Evolutionary conservation across 2,888 invertebrate genomes (phyloP).

Genomic region (Coleophora deauratella): DNA sequence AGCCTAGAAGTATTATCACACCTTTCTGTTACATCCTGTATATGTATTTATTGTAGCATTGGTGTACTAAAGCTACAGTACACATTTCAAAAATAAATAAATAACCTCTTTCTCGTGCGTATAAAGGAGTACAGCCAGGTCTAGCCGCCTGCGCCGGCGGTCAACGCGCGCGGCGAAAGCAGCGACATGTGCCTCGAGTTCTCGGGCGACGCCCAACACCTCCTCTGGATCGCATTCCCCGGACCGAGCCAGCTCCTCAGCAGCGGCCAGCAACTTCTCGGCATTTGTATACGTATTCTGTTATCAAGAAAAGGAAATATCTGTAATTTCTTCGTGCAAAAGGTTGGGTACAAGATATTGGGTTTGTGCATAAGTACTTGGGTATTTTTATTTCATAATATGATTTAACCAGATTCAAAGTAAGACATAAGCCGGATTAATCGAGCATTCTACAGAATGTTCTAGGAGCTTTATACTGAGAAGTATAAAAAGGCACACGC

Average conservation of each 20-base stretch:
- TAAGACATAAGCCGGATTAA: too few relatives aligned
- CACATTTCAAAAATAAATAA: too few relatives aligned
- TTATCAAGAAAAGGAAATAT: not conserved
- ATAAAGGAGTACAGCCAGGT: constrained; percentile 95
- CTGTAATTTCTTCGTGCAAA: not conserved
- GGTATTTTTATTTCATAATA: too few relatives aligned
- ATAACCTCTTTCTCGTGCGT: constrained; percentile 97
- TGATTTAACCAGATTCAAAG: too few relatives aligned
- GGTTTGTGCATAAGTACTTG: too few relatives aligned
- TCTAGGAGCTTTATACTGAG: too few relatives aligned
- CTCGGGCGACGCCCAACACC: constrained; percentile 94
- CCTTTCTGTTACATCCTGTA: too few relatives aligned
- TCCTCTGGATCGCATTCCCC: constrained; percentile 98
- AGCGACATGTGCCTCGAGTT: constrained; percentile 94
- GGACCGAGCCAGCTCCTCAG: constrained; percentile 95
- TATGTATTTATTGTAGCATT: too few relatives aligned
- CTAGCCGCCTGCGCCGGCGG: constrained; percentile 89
- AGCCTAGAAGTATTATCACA: too few relatives aligned
- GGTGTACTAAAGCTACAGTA: too few relatives aligned
- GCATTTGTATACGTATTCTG: constrained; percentile 99
- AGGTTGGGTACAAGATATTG: not conserved
- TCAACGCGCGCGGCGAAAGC: constrained; percentile 96
- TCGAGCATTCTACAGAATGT: too few relatives aligned
- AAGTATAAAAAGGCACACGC: too few relatives aligned
- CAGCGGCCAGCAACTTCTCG: constrained; percentile 95